Base-by-base conservation (phyloP, 1,140 invertebrate genomes). In the Pseudomyrmex flavicornis region DNA sequence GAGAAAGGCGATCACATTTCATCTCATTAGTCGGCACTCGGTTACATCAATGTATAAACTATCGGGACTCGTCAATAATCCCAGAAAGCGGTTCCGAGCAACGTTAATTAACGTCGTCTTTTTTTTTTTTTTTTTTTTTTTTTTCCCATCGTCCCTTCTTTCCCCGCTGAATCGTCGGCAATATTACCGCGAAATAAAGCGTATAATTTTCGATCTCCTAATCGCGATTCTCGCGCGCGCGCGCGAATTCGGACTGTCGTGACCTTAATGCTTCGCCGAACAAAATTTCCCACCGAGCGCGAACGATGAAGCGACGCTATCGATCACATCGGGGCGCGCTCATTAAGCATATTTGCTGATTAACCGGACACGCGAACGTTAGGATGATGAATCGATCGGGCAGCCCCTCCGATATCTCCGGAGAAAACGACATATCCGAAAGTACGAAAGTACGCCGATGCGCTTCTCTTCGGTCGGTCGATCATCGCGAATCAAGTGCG, bases 1-100 rank as follows among this genome's bases (percentile, higher is more conserved):
- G 91, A 92, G 92, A 93, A 93, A 93, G 92, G 92, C 92, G 90
- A 93, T 93, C 91, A 89, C 91, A 91, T 92, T 93, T 93, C 90
- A 92, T 92, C 91, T 92, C 92, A 92, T 93, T 93, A 93, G 91
- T 85, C 79, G 89, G 74, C 59, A 26, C n/a, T 86, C 77, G 89
- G 86, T 91, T 91, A 89, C 89, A 91, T 91, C 91, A 90, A 92
- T 91, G 91, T 92, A 91, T 92, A 91, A 35, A 92, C 87, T 85
- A 91, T 89, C 86, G 58, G 79, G 61, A 50, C 70, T 68, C 58
- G 72, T 59, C 83, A 82, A 89, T 88, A 75, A 82, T 50, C 20
- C n/a, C 69, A 72, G 74, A 80, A 80, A 61, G 56, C 88, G 75
- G 70, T 58, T 17, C 73, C 84, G 17, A 75, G 84, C 73, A 35